phyloP scores from a whole-genome alignment of 2,797 vertebrate genomes.

The Anguilla pacifica region DNA sequence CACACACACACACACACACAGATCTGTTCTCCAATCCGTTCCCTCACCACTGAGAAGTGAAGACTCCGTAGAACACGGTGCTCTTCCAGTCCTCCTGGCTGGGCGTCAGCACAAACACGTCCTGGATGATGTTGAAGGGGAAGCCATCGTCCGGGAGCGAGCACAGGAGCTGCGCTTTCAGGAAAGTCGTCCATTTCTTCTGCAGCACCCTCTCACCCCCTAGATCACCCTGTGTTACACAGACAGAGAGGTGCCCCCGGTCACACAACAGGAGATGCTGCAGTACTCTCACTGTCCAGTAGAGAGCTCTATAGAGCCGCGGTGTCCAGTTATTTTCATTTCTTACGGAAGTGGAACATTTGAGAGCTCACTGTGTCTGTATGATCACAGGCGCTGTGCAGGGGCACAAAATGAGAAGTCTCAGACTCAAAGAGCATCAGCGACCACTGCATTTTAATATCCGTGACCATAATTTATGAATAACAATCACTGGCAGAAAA shows the following conservation, averaged over 20 bases:
- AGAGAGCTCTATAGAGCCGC: constrained; percentile 45
- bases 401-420: too few species aligned
- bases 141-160: constrained; percentile 88
- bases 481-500: background rate
- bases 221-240: constrained; percentile 80
- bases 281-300: constrained; percentile 44
- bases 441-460: background rate
- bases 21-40: background rate
- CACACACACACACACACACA: constrained; percentile 33
- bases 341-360: background rate
- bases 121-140: constrained; percentile 95
- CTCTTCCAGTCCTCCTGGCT: constrained; percentile 78
- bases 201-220: constrained; percentile 95
- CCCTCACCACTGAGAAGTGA: constrained; percentile 93
- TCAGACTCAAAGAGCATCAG: background rate
- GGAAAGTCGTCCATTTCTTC: constrained; percentile 96
- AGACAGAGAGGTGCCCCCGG: background rate
- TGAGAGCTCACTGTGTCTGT: background rate
- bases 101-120: constrained; percentile 89
- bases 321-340: background rate
- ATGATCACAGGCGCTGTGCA: background rate
- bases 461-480: background rate
- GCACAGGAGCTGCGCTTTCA: constrained; percentile 93
- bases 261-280: constrained; percentile 1
- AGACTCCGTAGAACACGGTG: constrained; percentile 91